A percentile compares a stretch with the other conserved stretches of the same genome.
These are phyloP conservation scores for fruit fly (Drosophila melanogaster) DNA, from an alignment of 1,140 invertebrate species.

Conservation along the genomic window DNA sequence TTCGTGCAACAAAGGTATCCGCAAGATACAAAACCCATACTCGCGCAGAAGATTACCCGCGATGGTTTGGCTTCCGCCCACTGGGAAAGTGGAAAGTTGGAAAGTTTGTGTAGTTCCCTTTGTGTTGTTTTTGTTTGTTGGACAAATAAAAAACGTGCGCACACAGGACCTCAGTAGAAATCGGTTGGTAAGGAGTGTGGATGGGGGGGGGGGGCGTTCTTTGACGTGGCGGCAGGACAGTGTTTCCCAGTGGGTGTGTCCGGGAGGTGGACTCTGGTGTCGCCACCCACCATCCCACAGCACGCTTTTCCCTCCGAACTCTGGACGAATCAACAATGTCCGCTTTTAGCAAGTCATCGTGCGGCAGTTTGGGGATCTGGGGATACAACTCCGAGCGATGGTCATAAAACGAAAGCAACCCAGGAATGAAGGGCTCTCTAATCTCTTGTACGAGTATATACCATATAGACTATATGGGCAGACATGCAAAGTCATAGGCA, in stretches of 20 bases:
- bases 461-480: slow-evolving; percentile 1
- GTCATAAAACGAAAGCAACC: slow-evolving; percentile 1
- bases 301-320: slow-evolving; percentile 10
- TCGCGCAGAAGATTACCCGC: slow-evolving; percentile 13
- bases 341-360: slow-evolving; percentile 33
- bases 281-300: neutral
- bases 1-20: slow-evolving; percentile 69
- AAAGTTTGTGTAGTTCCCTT: slow-evolving; percentile 11
- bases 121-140: slow-evolving; percentile 20
- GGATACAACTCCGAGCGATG: slow-evolving; percentile 17
- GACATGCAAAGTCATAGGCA: slow-evolving; percentile 24
- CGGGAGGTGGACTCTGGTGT: slow-evolving; percentile 7
- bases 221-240: slow-evolving; percentile 17
- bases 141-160: slow-evolving; percentile 58
- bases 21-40: slow-evolving; percentile 58
- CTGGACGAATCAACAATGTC: slow-evolving; percentile 37
- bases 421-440: slow-evolving; percentile 22
- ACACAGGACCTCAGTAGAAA: slow-evolving; percentile 33
- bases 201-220: neutral
- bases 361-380: slow-evolving; percentile 31
- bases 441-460: slow-evolving; percentile 14
- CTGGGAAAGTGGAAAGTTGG: slow-evolving; percentile 10
- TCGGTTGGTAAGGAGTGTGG: neutral
- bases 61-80: slow-evolving; percentile 59
- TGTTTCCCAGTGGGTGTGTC: slow-evolving; percentile 15